Evolutionary conservation across 2,888 invertebrate genomes (phyloP).

Genomic region (Plagodis dolabraria): DNA sequence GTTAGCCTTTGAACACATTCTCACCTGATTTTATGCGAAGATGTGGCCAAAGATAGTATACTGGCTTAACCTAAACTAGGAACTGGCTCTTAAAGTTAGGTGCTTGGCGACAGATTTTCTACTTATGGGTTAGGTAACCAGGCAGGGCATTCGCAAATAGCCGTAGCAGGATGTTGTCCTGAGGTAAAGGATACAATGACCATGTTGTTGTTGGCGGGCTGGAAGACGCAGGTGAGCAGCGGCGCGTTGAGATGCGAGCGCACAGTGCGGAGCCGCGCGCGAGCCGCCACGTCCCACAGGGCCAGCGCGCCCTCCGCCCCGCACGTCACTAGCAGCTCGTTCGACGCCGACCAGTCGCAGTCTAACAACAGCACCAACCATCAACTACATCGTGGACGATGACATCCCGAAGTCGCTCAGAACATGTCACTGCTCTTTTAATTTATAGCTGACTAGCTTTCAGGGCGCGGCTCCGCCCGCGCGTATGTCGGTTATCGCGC

Average conservation of each 20-base stretch:
- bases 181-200: conserved; percentile 89
- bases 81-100: too few relatives aligned
- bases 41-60: too few relatives aligned
- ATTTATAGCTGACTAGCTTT: neutral
- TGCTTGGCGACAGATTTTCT: too few relatives aligned
- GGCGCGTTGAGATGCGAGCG: conserved; percentile 86
- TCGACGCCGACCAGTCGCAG: conserved; percentile 94
- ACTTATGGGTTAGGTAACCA: too few relatives aligned
- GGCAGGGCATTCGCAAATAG: too few relatives aligned
- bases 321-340: conserved; percentile 92
- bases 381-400: neutral
- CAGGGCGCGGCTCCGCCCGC: too few relatives aligned
- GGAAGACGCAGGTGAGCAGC: conserved; percentile 90
- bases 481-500: too few relatives aligned
- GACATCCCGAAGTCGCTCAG: too few relatives aligned
- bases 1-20: too few relatives aligned
- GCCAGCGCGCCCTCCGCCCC: conserved; percentile 90
- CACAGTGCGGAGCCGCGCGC: conserved; percentile 87
- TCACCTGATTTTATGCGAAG: too few relatives aligned
- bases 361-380: conserved; percentile 61
- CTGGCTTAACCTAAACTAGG: too few relatives aligned
- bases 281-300: conserved; percentile 88
- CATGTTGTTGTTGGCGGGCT: conserved; percentile 94
- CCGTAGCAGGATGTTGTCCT: neutral
- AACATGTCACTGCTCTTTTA: neutral